These are phyloP conservation scores for Stegodyphus dumicola DNA, from an alignment of 1,140 invertebrate species.

Conservation along the genomic window DNA sequence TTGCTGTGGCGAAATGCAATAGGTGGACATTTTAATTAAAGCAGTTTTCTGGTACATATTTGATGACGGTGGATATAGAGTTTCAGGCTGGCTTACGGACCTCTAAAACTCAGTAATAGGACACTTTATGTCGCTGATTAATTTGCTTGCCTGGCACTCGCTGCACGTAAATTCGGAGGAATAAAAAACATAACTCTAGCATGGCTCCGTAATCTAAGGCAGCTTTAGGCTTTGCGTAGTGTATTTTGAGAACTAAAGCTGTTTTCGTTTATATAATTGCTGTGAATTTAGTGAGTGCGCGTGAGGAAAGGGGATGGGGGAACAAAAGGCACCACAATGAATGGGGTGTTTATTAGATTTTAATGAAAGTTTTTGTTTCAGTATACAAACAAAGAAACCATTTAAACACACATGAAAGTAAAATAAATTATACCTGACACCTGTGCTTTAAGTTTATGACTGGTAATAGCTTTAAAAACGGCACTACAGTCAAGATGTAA, in stretches of 20 bases:
- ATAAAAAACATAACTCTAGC: constrained; percentile 9
- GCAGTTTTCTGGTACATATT: constrained; percentile 59
- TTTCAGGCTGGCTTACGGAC: constrained; percentile 26
- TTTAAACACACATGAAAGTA: too few relatives aligned
- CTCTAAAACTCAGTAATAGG: constrained; percentile 53
- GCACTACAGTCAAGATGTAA: too few relatives aligned
- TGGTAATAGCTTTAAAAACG: too few relatives aligned
- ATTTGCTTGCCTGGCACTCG: constrained; percentile 31
- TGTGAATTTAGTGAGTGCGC: neutral
- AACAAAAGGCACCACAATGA: neutral
- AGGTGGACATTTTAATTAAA: constrained; percentile 60
- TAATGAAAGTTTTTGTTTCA: neutral
- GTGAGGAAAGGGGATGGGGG: neutral
- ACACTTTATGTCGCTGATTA: constrained; percentile 58
- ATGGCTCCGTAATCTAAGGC: too few relatives aligned
- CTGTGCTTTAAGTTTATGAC: too few relatives aligned
- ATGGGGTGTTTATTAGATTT: neutral
- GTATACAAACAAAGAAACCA: too few relatives aligned
- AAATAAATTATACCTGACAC: too few relatives aligned
- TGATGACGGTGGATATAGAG: constrained; percentile 40
- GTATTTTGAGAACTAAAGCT: constrained; percentile 5
- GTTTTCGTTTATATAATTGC: constrained; percentile 5
- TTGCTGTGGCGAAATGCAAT: constrained; percentile 10
- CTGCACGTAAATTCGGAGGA: constrained; percentile 10
- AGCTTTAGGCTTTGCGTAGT: neutral